Conservation (phyloP, 1,140 invertebrate species). For the Cyphomyrmex costatus region DNA sequence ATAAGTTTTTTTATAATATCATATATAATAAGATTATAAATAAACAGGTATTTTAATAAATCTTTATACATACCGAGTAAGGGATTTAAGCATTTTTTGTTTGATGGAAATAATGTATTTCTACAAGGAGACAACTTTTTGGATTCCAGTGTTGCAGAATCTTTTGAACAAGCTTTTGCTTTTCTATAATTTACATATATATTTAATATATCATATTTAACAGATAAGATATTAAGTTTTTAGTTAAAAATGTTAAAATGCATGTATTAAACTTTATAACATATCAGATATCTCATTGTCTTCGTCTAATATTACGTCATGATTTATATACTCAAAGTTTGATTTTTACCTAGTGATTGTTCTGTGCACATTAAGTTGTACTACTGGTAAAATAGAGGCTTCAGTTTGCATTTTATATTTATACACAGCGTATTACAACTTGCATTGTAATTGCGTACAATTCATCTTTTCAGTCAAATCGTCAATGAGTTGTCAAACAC, state of each 20-base stretch:
- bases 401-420: constrained; percentile 85
- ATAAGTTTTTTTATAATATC: too few relatives aligned
- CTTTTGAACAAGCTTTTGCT: constrained; percentile 82
- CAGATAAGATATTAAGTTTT: background rate
- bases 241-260: background rate
- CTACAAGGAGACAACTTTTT: constrained; percentile 75
- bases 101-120: constrained; percentile 80
- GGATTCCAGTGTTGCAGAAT: constrained; percentile 70
- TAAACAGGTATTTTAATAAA: constrained; percentile 17
- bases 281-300: background rate
- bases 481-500: constrained; percentile 53
- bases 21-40: constrained; percentile 2
- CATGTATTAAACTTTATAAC: background rate
- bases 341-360: constrained; percentile 80
- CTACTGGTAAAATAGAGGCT: constrained; percentile 82
- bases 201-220: constrained; percentile 16
- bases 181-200: constrained; percentile 79
- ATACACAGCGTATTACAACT: constrained; percentile 61
- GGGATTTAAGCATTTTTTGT: constrained; percentile 84
- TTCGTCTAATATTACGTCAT: constrained; percentile 26
- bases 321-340: constrained; percentile 33
- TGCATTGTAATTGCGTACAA: constrained; percentile 48
- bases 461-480: constrained; percentile 53
- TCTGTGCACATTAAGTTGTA: constrained; percentile 80
- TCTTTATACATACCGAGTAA: constrained; percentile 82